Evolutionary conservation across 2,797 vertebrate species (phyloP).

Genomic region (Gephyroberyx darwinii): DNA sequence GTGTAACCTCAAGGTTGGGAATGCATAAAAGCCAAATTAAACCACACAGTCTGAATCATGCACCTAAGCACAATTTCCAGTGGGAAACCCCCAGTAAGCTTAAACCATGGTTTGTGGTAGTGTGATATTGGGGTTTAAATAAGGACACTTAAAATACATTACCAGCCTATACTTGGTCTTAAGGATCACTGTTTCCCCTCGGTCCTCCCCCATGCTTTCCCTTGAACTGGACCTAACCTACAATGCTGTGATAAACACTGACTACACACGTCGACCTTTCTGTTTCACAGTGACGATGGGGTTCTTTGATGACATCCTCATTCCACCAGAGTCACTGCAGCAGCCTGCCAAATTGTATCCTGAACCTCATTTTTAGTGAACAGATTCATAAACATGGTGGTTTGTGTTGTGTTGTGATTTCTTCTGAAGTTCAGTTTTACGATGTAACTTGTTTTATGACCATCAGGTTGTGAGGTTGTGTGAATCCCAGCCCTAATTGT

Average conservation of each 20-base stretch:
- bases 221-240: not conserved
- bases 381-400: not conserved
- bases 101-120: no score
- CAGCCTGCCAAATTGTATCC: slow-evolving; percentile 99
- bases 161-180: not conserved
- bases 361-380: slow-evolving; percentile 34
- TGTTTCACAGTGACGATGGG: slow-evolving; percentile 90
- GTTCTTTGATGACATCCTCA: slow-evolving; percentile 97
- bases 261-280: slow-evolving; percentile 10
- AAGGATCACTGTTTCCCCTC: not conserved
- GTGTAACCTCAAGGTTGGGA: no score
- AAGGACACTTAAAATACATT: no score
- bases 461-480: no score
- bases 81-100: no score
- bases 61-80: no score
- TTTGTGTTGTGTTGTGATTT: not conserved
- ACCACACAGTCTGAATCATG: no score
- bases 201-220: no score
- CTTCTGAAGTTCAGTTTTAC: not conserved
- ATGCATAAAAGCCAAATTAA: no score
- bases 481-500: no score
- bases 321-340: slow-evolving; percentile 95
- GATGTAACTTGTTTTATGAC: not conserved
- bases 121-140: no score
- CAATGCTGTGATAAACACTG: not conserved